Evolutionary conservation across 1,140 invertebrate genomes (phyloP).

Genomic region (Oryctes rhinoceros): DNA sequence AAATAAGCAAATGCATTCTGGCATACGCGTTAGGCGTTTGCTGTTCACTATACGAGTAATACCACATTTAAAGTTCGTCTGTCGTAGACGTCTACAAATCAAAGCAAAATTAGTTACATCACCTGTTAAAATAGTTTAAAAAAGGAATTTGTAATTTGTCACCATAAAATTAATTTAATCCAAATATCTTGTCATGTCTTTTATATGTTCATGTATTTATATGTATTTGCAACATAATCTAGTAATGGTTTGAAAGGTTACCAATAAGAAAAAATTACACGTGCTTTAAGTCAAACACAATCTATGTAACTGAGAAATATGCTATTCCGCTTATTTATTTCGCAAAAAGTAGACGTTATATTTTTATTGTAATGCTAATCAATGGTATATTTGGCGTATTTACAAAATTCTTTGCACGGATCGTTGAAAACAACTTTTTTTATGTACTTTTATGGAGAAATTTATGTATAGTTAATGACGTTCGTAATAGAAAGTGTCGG

Average conservation of each 20-base stretch:
- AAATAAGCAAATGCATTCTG: too few species aligned
- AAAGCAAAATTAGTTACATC: too few species aligned
- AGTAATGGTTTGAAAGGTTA: too few species aligned
- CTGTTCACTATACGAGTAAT: too few species aligned
- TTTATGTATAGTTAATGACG: not conserved
- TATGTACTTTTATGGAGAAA: not conserved
- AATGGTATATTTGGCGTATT: not conserved
- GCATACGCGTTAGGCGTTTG: too few species aligned
- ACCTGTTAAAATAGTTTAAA: too few species aligned
- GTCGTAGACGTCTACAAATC: too few species aligned
- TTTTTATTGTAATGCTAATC: slow-evolving; percentile 3
- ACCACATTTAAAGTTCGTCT: too few species aligned
- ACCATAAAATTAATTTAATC: not conserved
- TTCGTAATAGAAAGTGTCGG: slow-evolving; percentile 6
- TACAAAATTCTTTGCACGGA: too few species aligned
- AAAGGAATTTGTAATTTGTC: not conserved
- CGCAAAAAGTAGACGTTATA: not conserved
- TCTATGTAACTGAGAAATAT: not conserved
- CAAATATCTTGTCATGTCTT: not conserved
- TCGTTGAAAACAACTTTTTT: not conserved
- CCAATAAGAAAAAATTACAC: not conserved
- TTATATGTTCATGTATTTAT: not conserved
- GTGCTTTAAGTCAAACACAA: not conserved
- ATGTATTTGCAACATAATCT: not conserved
- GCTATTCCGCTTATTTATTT: not conserved